Base-by-base conservation (phyloP, 1,140 invertebrate species). In the Goniozus legneri region DNA sequence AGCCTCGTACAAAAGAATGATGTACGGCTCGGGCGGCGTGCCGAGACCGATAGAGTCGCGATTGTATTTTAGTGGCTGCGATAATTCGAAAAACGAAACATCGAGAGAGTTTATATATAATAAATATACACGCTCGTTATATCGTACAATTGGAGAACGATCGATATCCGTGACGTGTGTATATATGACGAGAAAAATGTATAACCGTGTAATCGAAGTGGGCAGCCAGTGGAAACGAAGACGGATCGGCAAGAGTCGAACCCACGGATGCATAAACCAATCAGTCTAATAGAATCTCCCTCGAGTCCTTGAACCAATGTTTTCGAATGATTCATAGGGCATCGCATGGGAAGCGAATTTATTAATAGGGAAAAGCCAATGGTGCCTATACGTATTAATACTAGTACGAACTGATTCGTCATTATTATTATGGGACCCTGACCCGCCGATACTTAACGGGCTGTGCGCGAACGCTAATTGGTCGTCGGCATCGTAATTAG, bases 271-370 rank as follows among this genome's bases (percentile, higher is more conserved):
- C 48, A 48, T 56, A 60, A 56, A 50, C 54, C 57, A 61, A 61
- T 61, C 58, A 57, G 58, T 51, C 58, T 61, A 61, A 61, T 61
- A 61, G 58, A 60, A 57, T 60, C 51, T 61, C 58, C 58, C 58
- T 44, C 35, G 58, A 49, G 45, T n/a, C n/a, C n/a, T n/a, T n/a
- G n/a, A n/a, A n/a, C n/a, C n/a, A n/a, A n/a, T 50, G 57, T 58
- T 56, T 60, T 61, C 58, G 58, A 60, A 54, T 61, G 58, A 61
- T 61, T 61, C 58, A 61, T 61, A 57, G 58, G 36, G 44, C 36
- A 50, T 49, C 58, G 58, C 54, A 60, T 54, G 58, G 58, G 58
- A 61, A 54, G 47, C 47, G 47, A 61, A 61, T 61, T 60, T 61
- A 61, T 61, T 61, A 61, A 61, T 61, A 61, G 52, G 41, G 54